These are phyloP conservation scores for Lepeophtheirus nordmannii DNA, from an alignment of 2,888 invertebrate genomes.

Conservation along the genomic window DNA sequence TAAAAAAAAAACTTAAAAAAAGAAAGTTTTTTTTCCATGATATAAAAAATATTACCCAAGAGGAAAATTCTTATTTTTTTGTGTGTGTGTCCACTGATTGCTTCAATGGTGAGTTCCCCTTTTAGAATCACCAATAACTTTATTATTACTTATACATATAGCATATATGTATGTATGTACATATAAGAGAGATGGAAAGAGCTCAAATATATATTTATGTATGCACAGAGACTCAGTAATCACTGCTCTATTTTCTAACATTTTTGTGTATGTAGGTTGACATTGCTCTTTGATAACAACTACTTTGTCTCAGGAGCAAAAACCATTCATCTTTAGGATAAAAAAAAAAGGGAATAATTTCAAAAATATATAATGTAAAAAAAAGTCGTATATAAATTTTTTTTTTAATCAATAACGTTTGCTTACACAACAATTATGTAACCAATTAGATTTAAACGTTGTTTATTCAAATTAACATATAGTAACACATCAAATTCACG, in stretches of 20 bases:
- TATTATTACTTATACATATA: slow-evolving; percentile 11
- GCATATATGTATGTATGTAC: slow-evolving; percentile 14
- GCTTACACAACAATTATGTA: no score
- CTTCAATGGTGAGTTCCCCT: background rate
- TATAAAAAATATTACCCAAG: slow-evolving; percentile 7
- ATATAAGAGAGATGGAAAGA: no score
- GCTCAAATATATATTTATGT: slow-evolving; percentile 3
- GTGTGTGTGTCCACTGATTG: slow-evolving; percentile 2
- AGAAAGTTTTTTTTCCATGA: background rate
- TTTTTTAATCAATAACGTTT: no score
- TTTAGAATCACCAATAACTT: slow-evolving; percentile 7
- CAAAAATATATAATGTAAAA: no score
- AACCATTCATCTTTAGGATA: no score
- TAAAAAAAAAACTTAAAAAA: background rate
- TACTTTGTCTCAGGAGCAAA: no score
- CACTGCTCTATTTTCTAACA: background rate
- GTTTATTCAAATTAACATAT: no score
- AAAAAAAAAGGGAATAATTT: no score
- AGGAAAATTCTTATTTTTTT: background rate
- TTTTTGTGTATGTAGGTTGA: background rate
- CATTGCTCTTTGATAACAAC: background rate
- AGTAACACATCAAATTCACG: no score
- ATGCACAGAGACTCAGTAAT: background rate
- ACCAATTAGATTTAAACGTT: no score
- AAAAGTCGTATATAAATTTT: no score